Evolutionary conservation across 2,113 vertebrate genomes (phyloP), one percentile per base, ranked within the genome.

Genomic region (Trogon surrucura): DNA sequence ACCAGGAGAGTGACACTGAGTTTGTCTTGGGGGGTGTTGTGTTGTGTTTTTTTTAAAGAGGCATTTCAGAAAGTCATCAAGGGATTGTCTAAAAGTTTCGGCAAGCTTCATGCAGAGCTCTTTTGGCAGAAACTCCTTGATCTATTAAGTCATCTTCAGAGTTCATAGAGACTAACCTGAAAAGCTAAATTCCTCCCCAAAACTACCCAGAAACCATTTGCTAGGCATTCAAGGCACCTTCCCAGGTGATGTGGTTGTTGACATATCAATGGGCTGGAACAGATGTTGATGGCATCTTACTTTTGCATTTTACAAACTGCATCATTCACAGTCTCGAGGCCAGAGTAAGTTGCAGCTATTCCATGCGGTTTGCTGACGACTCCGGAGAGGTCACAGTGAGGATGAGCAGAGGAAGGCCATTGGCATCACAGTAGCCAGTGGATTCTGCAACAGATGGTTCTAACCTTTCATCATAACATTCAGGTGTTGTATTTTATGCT

Each of bases 401-500:
- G 96, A 94, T 57, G 86, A 92, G 53, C 51, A 26, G 38, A 74
- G 69, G 29, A 86, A 78, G 84, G 69, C 56, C 73, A n/a, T 1
- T 53, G 80, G 73, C 69, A 78, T 75, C 57, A 41, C 86, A 85
- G 93, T 22, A 95, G 91, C 73, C 70, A 75, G 34, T 56, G 71
- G 80, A 44, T 74, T 90, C 92, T 91, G 88, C 58, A 58, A 6
- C 62, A 89, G 54, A 61, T 91, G n/a, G 14, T 36, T 88, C 82
- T 56, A 45, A 58, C 82, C 56, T 86, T 80, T 85, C 89, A 57
- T 67, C 53, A 5, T 21, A 50, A 64, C 5, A 8, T 69, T 64
- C 73, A 95, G 94, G 91, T 92, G 65, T 38, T 71, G 53, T 67
- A 53, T 71, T 95, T 93, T 88, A 64, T 80, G 20, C 41, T 83